phyloP scores from a whole-genome alignment of 2,797 vertebrate genomes.

The Neomorphus geoffroyi region DNA sequence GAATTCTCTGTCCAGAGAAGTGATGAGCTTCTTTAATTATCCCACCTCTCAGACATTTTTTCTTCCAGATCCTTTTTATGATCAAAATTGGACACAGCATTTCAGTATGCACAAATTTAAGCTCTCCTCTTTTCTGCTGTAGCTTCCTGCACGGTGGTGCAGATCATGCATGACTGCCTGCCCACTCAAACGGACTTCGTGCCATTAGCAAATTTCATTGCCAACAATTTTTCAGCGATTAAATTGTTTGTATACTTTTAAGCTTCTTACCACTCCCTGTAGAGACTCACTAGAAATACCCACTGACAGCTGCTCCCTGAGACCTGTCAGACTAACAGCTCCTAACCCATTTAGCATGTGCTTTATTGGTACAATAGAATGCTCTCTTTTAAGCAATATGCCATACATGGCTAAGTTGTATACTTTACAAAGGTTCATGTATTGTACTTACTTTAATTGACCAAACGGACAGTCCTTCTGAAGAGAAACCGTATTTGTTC shows the following conservation, averaged over 20 bases:
- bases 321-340: background rate
- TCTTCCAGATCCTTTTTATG: background rate
- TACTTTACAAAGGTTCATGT: background rate
- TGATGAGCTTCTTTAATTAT: background rate
- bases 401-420: background rate
- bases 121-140: background rate
- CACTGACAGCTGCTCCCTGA: background rate
- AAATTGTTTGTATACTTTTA: background rate
- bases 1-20: background rate
- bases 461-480: background rate
- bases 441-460: background rate
- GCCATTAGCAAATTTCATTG: background rate
- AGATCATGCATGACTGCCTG: background rate
- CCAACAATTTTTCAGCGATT: background rate
- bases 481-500: background rate
- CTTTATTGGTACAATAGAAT: background rate
- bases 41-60: background rate
- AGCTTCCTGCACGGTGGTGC: background rate
- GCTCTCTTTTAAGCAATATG: background rate
- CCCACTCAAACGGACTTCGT: background rate
- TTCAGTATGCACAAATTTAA: background rate
- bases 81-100: background rate
- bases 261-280: background rate
- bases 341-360: background rate
- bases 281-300: background rate